phyloP scores from a whole-genome alignment of 2,888 invertebrate species.

The Drosophila paranaensis region DNA sequence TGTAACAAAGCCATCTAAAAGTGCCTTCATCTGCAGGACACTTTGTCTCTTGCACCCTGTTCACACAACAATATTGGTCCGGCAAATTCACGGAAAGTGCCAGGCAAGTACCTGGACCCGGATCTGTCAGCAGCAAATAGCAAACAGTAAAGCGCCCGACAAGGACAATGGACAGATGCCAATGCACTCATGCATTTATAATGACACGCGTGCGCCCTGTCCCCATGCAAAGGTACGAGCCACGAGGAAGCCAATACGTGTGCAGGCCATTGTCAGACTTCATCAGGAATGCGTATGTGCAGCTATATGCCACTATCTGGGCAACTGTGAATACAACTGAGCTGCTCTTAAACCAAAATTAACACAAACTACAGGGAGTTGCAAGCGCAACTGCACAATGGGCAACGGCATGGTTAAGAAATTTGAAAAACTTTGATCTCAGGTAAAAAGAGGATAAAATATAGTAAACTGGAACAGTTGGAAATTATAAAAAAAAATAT shows the following conservation, averaged over 20 bases:
- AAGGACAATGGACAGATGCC: constrained; percentile 63
- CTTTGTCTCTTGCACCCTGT: constrained; percentile 9
- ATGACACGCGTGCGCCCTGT: constrained; percentile 45
- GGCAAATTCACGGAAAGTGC: constrained; percentile 30
- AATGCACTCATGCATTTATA: constrained; percentile 67
- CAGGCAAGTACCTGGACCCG: constrained; percentile 14
- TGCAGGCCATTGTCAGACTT: constrained; percentile 20
- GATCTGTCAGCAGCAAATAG: constrained; percentile 12
- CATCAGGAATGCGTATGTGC: constrained; percentile 41
- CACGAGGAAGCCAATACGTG: not conserved
- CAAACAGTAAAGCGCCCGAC: constrained; percentile 29
- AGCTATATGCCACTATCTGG: constrained; percentile 14
- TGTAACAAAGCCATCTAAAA: constrained; percentile 16
- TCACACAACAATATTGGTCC: constrained; percentile 46
- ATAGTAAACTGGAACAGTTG: too few species aligned
- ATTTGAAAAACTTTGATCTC: too few species aligned
- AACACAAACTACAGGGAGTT: constrained; percentile 5
- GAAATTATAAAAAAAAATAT: too few species aligned
- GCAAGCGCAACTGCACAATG: constrained; percentile 17
- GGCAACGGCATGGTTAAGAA: not conserved
- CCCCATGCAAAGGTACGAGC: not conserved
- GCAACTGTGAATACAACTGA: constrained; percentile 16
- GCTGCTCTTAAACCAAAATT: constrained; percentile 18
- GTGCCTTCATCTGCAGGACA: constrained; percentile 13
- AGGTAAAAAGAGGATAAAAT: too few species aligned